Percentiles rank a stretch among this genome's conserved stretches.
phyloP scores from a whole-genome alignment of 2,113 vertebrate genomes.

The Syrrhaptes paradoxus region DNA sequence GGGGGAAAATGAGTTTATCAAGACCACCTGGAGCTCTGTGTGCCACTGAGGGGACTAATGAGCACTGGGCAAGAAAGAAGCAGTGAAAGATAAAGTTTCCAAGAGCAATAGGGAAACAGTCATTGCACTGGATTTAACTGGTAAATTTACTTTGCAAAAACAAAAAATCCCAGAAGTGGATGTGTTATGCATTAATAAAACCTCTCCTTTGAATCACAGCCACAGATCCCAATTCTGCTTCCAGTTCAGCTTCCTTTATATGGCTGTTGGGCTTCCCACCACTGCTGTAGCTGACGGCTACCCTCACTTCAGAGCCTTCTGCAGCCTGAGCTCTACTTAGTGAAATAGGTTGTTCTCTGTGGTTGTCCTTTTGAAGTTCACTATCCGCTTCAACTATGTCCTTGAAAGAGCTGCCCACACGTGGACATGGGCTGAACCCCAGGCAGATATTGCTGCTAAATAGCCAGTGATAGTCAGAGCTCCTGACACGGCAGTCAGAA shows the following conservation, averaged over 20 bases:
- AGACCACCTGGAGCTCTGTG: not conserved
- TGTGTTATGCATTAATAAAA: not conserved
- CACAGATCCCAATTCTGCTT: not conserved
- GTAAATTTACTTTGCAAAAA: not conserved
- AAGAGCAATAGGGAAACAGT: not conserved
- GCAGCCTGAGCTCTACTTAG: not conserved
- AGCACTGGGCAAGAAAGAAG: not conserved
- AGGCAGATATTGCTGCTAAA: not conserved
- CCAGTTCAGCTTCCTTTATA: not conserved
- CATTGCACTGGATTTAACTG: not conserved
- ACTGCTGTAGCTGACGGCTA: accelerated
- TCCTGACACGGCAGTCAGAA: not conserved
- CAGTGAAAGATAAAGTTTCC: not conserved
- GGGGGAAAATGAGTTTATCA: not conserved
- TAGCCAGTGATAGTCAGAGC: not conserved
- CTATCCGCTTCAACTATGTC: not conserved
- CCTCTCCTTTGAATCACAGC: not conserved
- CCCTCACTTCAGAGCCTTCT: not conserved
- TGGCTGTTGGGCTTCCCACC: not conserved
- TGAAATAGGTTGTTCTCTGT: not conserved
- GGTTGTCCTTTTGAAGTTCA: not conserved
- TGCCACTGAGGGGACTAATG: not conserved
- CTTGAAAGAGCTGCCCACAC: not conserved
- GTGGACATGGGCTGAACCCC: not conserved
- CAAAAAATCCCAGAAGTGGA: not conserved